Evolutionary conservation across 2,888 invertebrate genomes (phyloP), one percentile per base, ranked within the genome.

Genomic region (Rhopalosiphum nymphaeae): DNA sequence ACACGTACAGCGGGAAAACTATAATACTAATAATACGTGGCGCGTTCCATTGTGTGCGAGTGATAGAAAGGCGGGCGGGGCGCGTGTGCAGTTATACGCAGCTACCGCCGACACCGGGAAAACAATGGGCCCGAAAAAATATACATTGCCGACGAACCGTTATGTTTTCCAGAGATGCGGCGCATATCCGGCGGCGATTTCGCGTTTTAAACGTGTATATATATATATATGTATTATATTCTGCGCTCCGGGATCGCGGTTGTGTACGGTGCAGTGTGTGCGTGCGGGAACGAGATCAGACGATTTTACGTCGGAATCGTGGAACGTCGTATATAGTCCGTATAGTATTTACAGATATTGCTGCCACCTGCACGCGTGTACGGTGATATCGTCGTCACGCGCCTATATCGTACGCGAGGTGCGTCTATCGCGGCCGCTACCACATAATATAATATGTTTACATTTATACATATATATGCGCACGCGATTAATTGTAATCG

Each of bases 131-230:
- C 67, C 90, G 67, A 67, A 67, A 36, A 61, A 61, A 61, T 67
- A 67, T n/a, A 67, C 49, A 67, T 56, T 29, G 53, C 91, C 49
- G 56, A 85, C 53, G 42, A 91, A 84, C 91, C 91, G 91, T 91
- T 85, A 85, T 91, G 91, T 67, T 91, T 91, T 44, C 89, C n/a
- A 29, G 89, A 61, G 89, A 84, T 46, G 61, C 67, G 57, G 61
- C 91, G 53, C 91, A 42, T 84, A 84, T 91, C 91, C 91, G 91
- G 84, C 91, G 84, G 84, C 91, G 53, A 56, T 44, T 56, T 84
- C 56, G 91, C 57, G 46, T 89, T 46, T 46, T 46, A 16, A 29
- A 57, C 29, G 42, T 21, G 46, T 67, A 36, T 21, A 7, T 7
- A 46, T 7, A 46, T 46, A 46, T 46, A 46, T 46, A 46, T 46